Percentiles rank a stretch among this genome's conserved stretches.
Conservation (phyloP, 2,797 vertebrate species). For the Melanotaenia trifasciata region DNA sequence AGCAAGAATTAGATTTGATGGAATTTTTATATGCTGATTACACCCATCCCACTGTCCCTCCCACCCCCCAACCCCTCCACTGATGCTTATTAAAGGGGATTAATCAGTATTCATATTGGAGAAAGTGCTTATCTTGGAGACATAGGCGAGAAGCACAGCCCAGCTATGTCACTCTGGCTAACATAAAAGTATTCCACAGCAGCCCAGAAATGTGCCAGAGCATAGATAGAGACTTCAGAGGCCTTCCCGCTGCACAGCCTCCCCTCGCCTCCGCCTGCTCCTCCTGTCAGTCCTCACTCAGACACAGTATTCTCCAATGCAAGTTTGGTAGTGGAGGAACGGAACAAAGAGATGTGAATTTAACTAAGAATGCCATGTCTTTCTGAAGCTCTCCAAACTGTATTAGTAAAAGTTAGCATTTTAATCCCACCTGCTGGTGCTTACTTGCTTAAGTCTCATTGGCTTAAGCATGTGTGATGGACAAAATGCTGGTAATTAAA, state of each 20-base stretch:
- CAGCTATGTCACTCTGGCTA: conserved; percentile 73
- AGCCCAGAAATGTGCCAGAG: conserved; percentile 87
- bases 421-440: conserved; percentile 30
- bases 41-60: conserved; percentile 63
- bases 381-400: conserved; percentile 35
- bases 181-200: conserved; percentile 88
- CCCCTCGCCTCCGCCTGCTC: conserved; percentile 44
- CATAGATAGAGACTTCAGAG: conserved; percentile 88
- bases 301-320: conserved; percentile 40
- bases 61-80: conserved; percentile 77
- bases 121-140: conserved; percentile 88
- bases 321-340: conserved; percentile 62
- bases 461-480: conserved; percentile 4
- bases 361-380: conserved; percentile 32
- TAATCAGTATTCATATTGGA: conserved; percentile 90
- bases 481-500: conserved; percentile 38
- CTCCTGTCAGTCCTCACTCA: conserved; percentile 61
- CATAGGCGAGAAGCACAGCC: conserved; percentile 75
- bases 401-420: conserved; percentile 34
- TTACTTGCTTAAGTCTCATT: conserved; percentile 24
- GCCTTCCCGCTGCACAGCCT: conserved; percentile 59
- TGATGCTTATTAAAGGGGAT: conserved; percentile 91
- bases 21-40: conserved; percentile 90
- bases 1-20: conserved; percentile 86
- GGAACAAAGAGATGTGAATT: conserved; percentile 66